These are phyloP conservation scores for Bufo bufo DNA, from an alignment of 2,113 vertebrate genomes.

Conservation along the genomic window DNA sequence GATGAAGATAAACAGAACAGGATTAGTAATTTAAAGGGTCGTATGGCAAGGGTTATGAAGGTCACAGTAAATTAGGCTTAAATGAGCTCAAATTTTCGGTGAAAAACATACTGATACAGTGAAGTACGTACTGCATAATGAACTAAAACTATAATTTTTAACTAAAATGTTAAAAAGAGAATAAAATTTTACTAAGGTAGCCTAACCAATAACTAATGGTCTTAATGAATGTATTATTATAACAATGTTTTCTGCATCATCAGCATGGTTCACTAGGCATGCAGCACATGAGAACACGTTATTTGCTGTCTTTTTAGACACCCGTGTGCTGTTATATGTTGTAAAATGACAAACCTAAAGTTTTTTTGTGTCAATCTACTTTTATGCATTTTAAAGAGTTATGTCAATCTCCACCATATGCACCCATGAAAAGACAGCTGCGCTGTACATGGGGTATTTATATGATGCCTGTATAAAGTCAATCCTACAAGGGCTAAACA, in stretches of 20 bases:
- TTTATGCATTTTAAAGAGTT: neutral
- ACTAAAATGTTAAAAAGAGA: neutral
- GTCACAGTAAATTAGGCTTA: neutral
- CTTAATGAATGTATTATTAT: no score
- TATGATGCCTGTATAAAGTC: neutral
- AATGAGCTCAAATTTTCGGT: neutral
- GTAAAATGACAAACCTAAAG: neutral
- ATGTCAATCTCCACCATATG: neutral
- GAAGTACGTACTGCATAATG: neutral
- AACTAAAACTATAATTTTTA: neutral
- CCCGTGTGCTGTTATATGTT: neutral
- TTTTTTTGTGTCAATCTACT: neutral
- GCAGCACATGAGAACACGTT: no score
- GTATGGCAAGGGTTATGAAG: neutral
- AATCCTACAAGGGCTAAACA: neutral
- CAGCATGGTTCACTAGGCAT: no score
- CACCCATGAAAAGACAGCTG: neutral
- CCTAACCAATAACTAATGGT: neutral
- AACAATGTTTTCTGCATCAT: no score
- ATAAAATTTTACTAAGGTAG: neutral
- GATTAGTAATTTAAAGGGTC: neutral
- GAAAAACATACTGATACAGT: neutral
- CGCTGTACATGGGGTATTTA: neutral
- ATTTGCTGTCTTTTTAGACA: neutral
- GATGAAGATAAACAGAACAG: constrained; percentile 33